Evolutionary conservation across 2,888 invertebrate species (phyloP).

Genomic region (Ichneumoninae sp.): DNA sequence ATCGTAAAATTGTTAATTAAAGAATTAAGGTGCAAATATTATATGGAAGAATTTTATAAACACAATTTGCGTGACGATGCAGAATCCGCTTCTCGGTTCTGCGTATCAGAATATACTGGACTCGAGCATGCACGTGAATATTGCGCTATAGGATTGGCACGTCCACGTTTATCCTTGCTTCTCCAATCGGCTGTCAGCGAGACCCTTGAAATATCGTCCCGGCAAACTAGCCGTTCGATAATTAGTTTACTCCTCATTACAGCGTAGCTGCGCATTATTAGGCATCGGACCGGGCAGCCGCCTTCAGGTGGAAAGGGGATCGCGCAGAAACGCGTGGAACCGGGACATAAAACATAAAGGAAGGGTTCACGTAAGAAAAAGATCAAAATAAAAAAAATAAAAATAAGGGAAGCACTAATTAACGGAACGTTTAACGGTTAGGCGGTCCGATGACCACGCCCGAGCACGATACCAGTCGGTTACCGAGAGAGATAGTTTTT

Average conservation of each 20-base stretch:
- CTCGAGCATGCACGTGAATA: conserved; percentile 16
- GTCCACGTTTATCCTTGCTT: conserved; percentile 72
- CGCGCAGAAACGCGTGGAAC: not conserved
- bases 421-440: conserved; percentile 81
- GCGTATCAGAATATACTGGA: not conserved
- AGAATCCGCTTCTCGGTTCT: not conserved
- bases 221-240: conserved; percentile 81
- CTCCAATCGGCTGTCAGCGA: conserved; percentile 80
- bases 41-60: not conserved
- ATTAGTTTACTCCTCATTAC: conserved; percentile 83
- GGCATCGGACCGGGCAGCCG: conserved; percentile 68
- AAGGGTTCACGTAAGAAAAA: conserved; percentile 36
- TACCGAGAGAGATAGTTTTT: not conserved
- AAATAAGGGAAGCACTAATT: conserved; percentile 78
- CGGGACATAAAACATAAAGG: conserved; percentile 18
- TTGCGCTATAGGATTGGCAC: conserved; percentile 18
- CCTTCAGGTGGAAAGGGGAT: conserved; percentile 15
- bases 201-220: conserved; percentile 81
- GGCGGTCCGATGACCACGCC: conserved; percentile 78
- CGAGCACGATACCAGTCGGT: conserved; percentile 52
- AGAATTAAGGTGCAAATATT: conserved; percentile 5
- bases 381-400: conserved; percentile 42
- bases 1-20: conserved; percentile 33
- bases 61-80: not conserved
- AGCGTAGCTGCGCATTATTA: conserved; percentile 79